Evolutionary conservation across 2,797 vertebrate species (phyloP).

Genomic region (Craterocephalus amniculus): DNA sequence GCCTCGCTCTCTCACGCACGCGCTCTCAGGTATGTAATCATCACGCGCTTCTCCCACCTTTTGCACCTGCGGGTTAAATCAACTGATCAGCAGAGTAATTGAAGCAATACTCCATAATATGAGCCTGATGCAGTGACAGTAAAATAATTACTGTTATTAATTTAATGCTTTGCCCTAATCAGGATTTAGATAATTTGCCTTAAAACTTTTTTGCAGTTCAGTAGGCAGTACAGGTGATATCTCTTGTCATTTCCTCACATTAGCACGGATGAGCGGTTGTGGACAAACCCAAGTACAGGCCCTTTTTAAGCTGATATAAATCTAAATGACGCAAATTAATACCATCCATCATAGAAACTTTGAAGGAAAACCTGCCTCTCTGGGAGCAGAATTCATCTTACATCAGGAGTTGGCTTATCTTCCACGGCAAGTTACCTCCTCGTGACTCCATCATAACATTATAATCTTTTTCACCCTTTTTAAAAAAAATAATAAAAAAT

Average conservation of each 20-base stretch:
- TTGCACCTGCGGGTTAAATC: conserved; percentile 54
- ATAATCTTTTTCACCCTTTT: conserved; percentile 17
- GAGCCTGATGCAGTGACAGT: conserved; percentile 36
- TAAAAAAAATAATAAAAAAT: no score
- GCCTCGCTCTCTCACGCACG: not conserved
- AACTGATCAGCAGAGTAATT: conserved; percentile 58
- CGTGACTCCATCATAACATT: conserved; percentile 12
- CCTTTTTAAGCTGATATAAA: conserved; percentile 20
- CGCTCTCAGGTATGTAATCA: conserved; percentile 12
- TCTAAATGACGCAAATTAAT: conserved; percentile 43
- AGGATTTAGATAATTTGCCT: conserved; percentile 19
- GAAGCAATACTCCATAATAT: conserved; percentile 56
- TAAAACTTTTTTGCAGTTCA: conserved; percentile 5
- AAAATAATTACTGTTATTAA: conserved; percentile 53
- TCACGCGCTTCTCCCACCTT: conserved; percentile 30
- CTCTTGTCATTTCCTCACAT: conserved; percentile 20
- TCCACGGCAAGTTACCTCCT: not conserved
- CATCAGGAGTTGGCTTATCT: not conserved
- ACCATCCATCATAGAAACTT: conserved; percentile 33
- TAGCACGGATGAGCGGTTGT: conserved; percentile 30
- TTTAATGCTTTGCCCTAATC: conserved; percentile 41
- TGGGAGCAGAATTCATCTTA: conserved; percentile 6
- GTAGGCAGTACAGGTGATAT: conserved; percentile 9
- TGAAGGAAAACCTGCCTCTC: conserved; percentile 7
- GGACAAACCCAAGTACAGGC: conserved; percentile 35